Base-by-base conservation (phyloP, 1,140 invertebrate genomes). In the Babylonia areolata region DNA sequence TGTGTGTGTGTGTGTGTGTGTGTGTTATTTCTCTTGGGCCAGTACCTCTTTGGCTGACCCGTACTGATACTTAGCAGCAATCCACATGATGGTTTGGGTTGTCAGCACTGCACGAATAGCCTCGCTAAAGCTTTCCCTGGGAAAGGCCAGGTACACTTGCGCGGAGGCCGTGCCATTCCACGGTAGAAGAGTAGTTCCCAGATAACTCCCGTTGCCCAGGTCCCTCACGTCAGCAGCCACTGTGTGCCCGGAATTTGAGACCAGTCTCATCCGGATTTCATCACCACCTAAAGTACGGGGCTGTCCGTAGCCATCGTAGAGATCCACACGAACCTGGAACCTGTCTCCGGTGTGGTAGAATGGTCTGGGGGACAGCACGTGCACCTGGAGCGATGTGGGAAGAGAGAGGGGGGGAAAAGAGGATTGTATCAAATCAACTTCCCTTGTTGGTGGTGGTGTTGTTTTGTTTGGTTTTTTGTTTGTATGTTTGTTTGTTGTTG, bases 191-290 rank as follows among this genome's bases (percentile, higher is more conserved):
- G 77, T 42, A 42, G 39, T 46, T 2, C 39, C 77, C 37, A 79
- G 39, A n/a, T 79, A 79, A 23, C 77, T 79, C 37, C 77, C 77
- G 42, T 79, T 79, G 77, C 77, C 37, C 77, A 79, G 5, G 77
- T 79, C 77, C 20, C 3, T 20, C 3, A 79, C 77, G 35, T 42
- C 39, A 5, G 40, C 77, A 11, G 77, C 77, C 39, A 79, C 39
- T 51, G 46, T 11, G 11, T 5, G 28, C 23, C 77, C 40, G 2
- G 37, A 6, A 3, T 17, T 17, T 5, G 77, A 42, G 9, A 35
- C 37, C n/a, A 79, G 39, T 31, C 77, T 20, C 77, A 42, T 42
- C 31, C 77, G 35, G 77, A 79, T 31, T 9, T 79, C 39, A 28
- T 79, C 77, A 28, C 77, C 77, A 20, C 77, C 77, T 28, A 11